Evolutionary conservation across 2,797 vertebrate genomes (phyloP), one percentile per base, ranked within the genome.

Genomic region (Poeciliopsis gracilis): DNA sequence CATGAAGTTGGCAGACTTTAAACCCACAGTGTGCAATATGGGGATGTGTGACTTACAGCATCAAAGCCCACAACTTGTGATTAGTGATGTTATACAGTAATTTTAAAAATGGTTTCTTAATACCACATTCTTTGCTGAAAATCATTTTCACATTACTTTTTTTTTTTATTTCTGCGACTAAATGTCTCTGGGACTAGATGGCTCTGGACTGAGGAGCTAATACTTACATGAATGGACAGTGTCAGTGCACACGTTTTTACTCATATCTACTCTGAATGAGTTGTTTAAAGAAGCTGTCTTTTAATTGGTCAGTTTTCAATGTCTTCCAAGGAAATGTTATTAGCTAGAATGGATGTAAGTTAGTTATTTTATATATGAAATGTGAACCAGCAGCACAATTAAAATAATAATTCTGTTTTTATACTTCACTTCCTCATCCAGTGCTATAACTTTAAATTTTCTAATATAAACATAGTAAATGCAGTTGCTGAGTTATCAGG

Each of bases 181-280:
- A 85, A 78, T 72, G 46, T 20, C 49, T 78, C 84, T 38, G 73
- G 12, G 23, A 75, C 4, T n/a, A 47, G 84, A 78, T 73, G 51
- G 63, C 2, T 18, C 28, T 61, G 76, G 30, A 55, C 72, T 30
- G 20, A 51, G 77, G 78, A 73, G 77, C 30, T 13, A 6, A 57
- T 11, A 53, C 28, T 10, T 6, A 53, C 13, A 57, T n/a, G 66
- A 36, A 36, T 36, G 5, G 36, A 11, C 72, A 71, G 43, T 67
- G 70, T 38, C 33, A 51, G 2, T 61, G 15, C 45, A 28, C 66
- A 55, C 73, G 72, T 73, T 63, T 38, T 16, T 9, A 55, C 10
- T n/a, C 53, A 55, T 55, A 55, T 51, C 7, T 51, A 25, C 45
- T n/a, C 67, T 25, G 38, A 70, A 12, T 6, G 25, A 70, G 20